phyloP scores from a whole-genome alignment of 2,113 vertebrate species.

The Nibea coibor region DNA sequence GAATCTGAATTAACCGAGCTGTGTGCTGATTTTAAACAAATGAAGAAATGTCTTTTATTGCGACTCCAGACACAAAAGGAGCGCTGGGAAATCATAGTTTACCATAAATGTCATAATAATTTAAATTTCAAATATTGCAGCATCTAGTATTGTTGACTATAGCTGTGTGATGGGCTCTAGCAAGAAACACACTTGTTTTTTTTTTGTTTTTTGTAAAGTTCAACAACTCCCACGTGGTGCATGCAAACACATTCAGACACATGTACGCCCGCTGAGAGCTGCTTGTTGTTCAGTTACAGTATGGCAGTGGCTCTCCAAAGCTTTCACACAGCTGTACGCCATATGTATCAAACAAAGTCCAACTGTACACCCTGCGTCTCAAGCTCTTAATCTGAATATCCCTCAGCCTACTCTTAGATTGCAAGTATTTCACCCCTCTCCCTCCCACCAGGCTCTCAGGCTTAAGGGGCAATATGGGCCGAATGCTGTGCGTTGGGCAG shows the following conservation, averaged over 20 bases:
- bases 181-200: conserved; percentile 32
- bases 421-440: conserved; percentile 64
- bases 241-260: conserved; percentile 18
- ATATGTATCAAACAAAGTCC: conserved; percentile 74
- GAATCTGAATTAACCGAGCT: not conserved
- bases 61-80: not conserved
- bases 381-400: conserved; percentile 80
- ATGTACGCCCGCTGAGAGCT: conserved; percentile 37
- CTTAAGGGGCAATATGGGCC: conserved; percentile 72
- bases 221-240: conserved; percentile 45
- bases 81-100: not conserved
- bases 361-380: conserved; percentile 64
- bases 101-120: not conserved
- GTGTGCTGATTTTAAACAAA: not conserved
- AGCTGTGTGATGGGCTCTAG: conserved; percentile 15
- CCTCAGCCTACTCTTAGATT: conserved; percentile 71
- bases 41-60: not conserved
- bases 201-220: conserved; percentile 11
- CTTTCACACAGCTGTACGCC: conserved; percentile 73
- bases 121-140: not conserved
- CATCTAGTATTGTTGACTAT: not conserved
- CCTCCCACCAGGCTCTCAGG: conserved; percentile 58
- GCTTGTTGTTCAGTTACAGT: conserved; percentile 71
- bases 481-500: conserved; percentile 70
- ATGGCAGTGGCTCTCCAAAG: conserved; percentile 49